Evolutionary conservation across 2,888 invertebrate species (phyloP).

Genomic region (Rotaria sp.): DNA sequence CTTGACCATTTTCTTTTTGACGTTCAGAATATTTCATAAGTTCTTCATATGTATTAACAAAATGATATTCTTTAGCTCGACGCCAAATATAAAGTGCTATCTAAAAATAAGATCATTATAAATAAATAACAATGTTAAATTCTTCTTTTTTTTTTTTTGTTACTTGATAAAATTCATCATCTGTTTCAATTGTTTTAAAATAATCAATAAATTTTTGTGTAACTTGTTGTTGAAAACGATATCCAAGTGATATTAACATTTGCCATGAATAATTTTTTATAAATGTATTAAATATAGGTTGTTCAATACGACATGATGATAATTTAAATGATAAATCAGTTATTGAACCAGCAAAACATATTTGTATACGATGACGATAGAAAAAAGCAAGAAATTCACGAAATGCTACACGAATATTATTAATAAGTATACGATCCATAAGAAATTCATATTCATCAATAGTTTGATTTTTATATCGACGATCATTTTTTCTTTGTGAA

Average conservation of each 20-base stretch:
- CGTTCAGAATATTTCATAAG: background rate
- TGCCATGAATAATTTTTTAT: constrained; percentile 8
- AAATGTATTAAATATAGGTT: background rate
- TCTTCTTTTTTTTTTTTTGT: background rate
- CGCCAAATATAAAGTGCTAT: background rate
- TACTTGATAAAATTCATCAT: constrained; percentile 8
- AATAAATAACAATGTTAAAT: background rate
- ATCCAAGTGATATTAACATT: constrained; percentile 11
- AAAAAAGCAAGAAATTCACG: constrained; percentile 3
- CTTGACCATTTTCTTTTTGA: background rate
- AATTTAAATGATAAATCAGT: background rate
- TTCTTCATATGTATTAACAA: background rate
- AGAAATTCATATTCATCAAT: background rate
- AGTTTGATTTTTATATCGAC: background rate
- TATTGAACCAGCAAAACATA: constrained; percentile 20
- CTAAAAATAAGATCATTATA: background rate
- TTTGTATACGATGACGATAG: background rate
- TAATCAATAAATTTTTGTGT: background rate
- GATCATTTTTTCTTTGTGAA: background rate
- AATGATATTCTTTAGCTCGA: constrained; percentile 27
- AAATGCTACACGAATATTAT: background rate
- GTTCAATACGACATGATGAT: background rate
- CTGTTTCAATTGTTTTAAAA: background rate
- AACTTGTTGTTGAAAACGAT: constrained; percentile 16
- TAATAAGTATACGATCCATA: background rate